Percentiles rank a stretch among this genome's conserved stretches.
phyloP scores from a whole-genome alignment of 2,888 invertebrate species.

The Sisyra terminalis region DNA sequence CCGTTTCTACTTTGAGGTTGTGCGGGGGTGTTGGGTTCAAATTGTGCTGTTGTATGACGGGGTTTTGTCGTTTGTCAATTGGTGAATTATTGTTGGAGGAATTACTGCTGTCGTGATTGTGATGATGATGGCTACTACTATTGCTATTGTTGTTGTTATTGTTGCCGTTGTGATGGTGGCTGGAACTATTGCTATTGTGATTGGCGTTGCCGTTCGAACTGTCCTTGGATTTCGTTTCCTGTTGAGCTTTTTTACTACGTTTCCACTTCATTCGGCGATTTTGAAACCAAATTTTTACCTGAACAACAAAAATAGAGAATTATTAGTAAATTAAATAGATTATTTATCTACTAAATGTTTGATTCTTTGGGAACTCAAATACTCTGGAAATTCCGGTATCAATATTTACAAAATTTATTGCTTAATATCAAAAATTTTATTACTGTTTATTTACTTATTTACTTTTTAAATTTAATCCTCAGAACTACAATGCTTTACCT shows the following conservation, averaged over 20 bases:
- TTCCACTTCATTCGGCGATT: constrained; percentile 99
- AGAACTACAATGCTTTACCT: too few relatives aligned
- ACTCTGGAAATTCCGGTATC: too few relatives aligned
- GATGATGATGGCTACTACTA: constrained; percentile 14
- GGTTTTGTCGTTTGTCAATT: constrained; percentile 10
- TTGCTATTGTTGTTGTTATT: constrained; percentile 14
- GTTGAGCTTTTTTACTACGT: constrained; percentile 88
- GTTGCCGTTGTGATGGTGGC: constrained; percentile 16
- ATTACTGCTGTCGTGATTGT: constrained; percentile 16
- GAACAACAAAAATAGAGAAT: constrained; percentile 19
- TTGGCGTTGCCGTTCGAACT: constrained; percentile 10
- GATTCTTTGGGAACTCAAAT: too few relatives aligned
- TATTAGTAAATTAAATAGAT: too few relatives aligned
- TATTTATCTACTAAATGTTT: too few relatives aligned
- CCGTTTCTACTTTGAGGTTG: background rate
- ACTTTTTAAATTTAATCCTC: too few relatives aligned
- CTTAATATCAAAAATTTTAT: too few relatives aligned
- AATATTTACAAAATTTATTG: too few relatives aligned
- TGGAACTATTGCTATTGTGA: constrained; percentile 9
- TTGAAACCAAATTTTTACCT: constrained; percentile 99
- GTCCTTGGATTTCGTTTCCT: constrained; percentile 54
- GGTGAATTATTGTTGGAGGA: constrained; percentile 12
- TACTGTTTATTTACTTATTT: too few relatives aligned
- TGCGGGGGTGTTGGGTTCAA: constrained; percentile 10
- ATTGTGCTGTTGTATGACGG: constrained; percentile 14